Percentiles rank a stretch among this genome's conserved stretches.
Evolutionary conservation across 2,888 invertebrate species (phyloP).

Genomic region (Hermaeophaga mercurialis): DNA sequence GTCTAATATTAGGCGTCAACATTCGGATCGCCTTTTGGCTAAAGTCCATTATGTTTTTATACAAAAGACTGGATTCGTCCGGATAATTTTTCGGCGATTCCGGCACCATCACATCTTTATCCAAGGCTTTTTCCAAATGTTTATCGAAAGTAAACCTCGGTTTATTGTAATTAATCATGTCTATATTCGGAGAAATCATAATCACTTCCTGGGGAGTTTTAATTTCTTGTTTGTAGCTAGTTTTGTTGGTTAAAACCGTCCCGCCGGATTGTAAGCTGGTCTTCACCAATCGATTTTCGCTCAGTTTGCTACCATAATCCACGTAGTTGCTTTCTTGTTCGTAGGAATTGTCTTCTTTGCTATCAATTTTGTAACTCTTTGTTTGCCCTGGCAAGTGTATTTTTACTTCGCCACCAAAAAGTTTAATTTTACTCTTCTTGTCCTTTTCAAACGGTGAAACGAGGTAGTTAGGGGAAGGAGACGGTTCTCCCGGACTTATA

Average conservation of each 20-base stretch:
- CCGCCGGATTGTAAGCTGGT: constrained; percentile 84
- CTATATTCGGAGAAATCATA: constrained; percentile 51
- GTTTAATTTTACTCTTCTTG: constrained; percentile 61
- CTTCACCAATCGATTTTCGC: constrained; percentile 71
- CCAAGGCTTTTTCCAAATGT: constrained; percentile 4
- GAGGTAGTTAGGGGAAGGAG: constrained; percentile 42
- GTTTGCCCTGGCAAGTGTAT: constrained; percentile 73
- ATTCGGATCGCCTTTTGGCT: constrained; percentile 57
- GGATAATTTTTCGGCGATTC: constrained; percentile 18
- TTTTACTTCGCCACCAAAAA: constrained; percentile 81
- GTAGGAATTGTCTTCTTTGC: constrained; percentile 46
- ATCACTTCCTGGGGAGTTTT: constrained; percentile 49
- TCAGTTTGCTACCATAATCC: constrained; percentile 51
- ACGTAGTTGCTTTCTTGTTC: constrained; percentile 41
- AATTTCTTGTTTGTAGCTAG: constrained; percentile 47
- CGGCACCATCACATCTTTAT: constrained; percentile 6
- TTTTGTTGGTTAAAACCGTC: constrained; percentile 62
- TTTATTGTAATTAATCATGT: constrained; percentile 43
- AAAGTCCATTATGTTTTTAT: constrained; percentile 55
- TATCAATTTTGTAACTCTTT: constrained; percentile 60
- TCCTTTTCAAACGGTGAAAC: constrained; percentile 50
- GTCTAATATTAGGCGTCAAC: constrained; percentile 56
- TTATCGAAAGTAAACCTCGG: constrained; percentile 37
- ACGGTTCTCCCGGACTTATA: constrained; percentile 32
- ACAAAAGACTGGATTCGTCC: constrained; percentile 32